A percentile compares a stretch with the other conserved stretches of the same genome.
Evolutionary conservation across 1,140 invertebrate species (phyloP).

Genomic region (Drosophila carrolli): DNA sequence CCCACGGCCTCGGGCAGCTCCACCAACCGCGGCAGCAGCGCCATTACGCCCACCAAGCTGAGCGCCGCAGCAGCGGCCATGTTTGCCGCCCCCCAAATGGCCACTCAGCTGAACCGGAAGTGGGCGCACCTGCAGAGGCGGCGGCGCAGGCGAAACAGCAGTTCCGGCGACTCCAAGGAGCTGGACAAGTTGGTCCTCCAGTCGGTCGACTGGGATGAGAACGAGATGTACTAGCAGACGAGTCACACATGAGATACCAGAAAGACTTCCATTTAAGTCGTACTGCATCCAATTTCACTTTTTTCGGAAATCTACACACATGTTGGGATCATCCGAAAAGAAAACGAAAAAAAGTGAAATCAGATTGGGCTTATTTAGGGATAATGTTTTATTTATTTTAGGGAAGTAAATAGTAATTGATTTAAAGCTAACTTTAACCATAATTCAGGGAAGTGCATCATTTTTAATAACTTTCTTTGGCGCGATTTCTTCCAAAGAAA

Average conservation of each 20-base stretch:
- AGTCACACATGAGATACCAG: not conserved
- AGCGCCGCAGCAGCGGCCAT: slow-evolving; percentile 76
- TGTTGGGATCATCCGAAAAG: not conserved
- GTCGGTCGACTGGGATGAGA: slow-evolving; percentile 84
- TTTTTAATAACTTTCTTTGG: too few species aligned
- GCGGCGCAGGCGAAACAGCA: slow-evolving; percentile 78
- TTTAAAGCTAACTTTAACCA: not conserved
- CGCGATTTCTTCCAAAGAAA: too few species aligned
- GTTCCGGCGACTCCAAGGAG: slow-evolving; percentile 82
- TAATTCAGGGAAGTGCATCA: not conserved
- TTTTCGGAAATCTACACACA: not conserved
- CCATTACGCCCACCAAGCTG: slow-evolving; percentile 78
- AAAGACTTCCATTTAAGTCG: not conserved
- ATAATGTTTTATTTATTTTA: not conserved
- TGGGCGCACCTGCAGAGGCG: slow-evolving; percentile 77
- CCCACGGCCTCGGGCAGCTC: slow-evolving; percentile 41
- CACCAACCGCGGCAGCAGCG: slow-evolving; percentile 36
- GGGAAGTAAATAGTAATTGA: not conserved
- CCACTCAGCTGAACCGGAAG: slow-evolving; percentile 73
- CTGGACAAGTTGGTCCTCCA: slow-evolving; percentile 82
- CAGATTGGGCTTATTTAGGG: not conserved
- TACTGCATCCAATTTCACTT: not conserved
- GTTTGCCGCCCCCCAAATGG: slow-evolving; percentile 78
- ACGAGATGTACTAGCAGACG: slow-evolving; percentile 77
- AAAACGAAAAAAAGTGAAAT: not conserved